Conservation (phyloP, 2,888 invertebrate species). For the Hyppa rectilinea region DNA sequence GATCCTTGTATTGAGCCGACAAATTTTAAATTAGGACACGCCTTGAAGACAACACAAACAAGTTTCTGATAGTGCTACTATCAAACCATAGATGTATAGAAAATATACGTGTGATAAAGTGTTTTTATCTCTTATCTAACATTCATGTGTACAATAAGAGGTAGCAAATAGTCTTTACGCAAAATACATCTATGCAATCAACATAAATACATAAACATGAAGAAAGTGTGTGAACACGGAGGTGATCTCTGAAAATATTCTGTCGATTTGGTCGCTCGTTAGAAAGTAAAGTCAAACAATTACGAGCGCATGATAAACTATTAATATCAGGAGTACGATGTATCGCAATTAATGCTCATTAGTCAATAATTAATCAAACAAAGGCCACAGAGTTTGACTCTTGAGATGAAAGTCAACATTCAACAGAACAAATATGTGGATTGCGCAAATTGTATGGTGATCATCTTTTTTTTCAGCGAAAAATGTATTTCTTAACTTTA, state of each 20-base stretch:
- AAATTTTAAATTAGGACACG: constrained; percentile 58
- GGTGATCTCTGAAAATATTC: constrained; percentile 60
- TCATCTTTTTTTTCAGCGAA: constrained; percentile 17
- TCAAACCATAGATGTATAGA: constrained; percentile 39
- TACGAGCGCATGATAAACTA: constrained; percentile 50
- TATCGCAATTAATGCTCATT: constrained; percentile 39
- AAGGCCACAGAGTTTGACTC: constrained; percentile 27
- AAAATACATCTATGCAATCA: constrained; percentile 58
- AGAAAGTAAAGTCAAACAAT: constrained; percentile 59
- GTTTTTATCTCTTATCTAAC: constrained; percentile 46
- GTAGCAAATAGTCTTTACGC: constrained; percentile 45
- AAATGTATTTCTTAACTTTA: constrained; percentile 8
- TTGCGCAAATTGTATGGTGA: constrained; percentile 9
- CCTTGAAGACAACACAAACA: constrained; percentile 53
- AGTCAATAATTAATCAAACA: constrained; percentile 52
- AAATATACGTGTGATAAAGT: constrained; percentile 44
- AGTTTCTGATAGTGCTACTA: constrained; percentile 51
- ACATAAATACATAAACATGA: constrained; percentile 64
- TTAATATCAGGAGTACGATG: constrained; percentile 45
- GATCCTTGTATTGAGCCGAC: constrained; percentile 56
- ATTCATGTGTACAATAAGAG: constrained; percentile 43
- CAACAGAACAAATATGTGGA: constrained; percentile 16
- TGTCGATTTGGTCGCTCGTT: constrained; percentile 58
- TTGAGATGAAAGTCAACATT: constrained; percentile 40
- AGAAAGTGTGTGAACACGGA: constrained; percentile 52